Evolutionary conservation across 64 coral and sea anemone species (phyloP), one percentile per base, ranked within the genome.

Genomic region (Montipora cactus): DNA sequence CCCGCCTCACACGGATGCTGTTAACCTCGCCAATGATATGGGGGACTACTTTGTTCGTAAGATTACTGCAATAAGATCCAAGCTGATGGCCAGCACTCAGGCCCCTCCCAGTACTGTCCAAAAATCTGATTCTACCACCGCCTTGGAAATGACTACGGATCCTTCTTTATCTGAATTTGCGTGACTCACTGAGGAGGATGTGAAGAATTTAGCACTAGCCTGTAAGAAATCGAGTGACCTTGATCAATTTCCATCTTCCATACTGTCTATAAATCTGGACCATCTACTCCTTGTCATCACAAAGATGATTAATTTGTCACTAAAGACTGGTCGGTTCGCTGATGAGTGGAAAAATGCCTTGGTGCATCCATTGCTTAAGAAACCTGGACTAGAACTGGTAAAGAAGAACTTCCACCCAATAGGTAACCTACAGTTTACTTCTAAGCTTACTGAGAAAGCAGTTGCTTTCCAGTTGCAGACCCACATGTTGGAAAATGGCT

Each of bases 261-360:
- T 78, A 18, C 74, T 89, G 50, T 77, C 74, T 22, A 48, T 59
- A 25, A 7, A 18, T 23, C 74, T 89, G 53, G 49, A 45, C 13
- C 52, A 22, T 28, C 73, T 89, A 44, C 52, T 89, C 20, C 74
- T 58, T 61, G 22, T 89, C 46, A 87, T 87, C 64, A 89, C 87
- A 77, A 89, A 62, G 15, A 89, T 89, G 52, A 62, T 89, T 76
- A 89, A 89, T 78, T 59, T 61, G 2, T 89, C 87, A 59, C 52
- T 89, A 8, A 78, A 78, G 44, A 78, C 1, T 78, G 76, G 37
- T 78, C 47, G 76, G 76, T 78, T 78, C 44, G 76, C 45, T 49
- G 76, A 2, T 78, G 76, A 78, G 1, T 78, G 76, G 76, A 78
- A 78, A 78, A 78, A 78, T 78, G 46, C 76, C 76, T 49, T 48